Base-by-base conservation (phyloP, 2,113 vertebrate species). In the Coptodon rendalli region DNA sequence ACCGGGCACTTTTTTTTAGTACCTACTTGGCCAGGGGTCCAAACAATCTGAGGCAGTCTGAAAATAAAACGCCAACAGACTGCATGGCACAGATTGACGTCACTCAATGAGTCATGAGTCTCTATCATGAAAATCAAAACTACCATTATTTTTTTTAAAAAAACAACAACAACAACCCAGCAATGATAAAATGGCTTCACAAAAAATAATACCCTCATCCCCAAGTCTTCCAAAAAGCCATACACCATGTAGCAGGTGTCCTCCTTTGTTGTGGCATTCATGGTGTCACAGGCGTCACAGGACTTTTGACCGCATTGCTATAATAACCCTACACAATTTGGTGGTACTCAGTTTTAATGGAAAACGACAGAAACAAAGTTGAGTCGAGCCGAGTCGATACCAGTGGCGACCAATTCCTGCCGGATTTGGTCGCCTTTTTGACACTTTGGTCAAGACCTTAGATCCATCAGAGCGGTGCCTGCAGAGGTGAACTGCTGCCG, bases 161-260 rank as follows among this genome's bases (percentile, higher is more conserved):
- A 29, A 59, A 22, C 22, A 29, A 29, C 2, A 29, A 5, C 4
- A 7, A 7, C 2, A 10, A 0, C 8, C 22, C 6, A 14, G 4
- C 22, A 56, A 56, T 7, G 4, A 56, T 56, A 54, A 24, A 24
- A 1, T 54, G 53, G n/a, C 53, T 24, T 54, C 53, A 56, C n/a
- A 0, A 56, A 54, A 53, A 54, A 54, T 54, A 54, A 54, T 54
- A 54, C 53, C n/a, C 10, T 24, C 53, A 54, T 54, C 53, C 53
- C n/a, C 2, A 2, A 24, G n/a, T 54, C 53, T 54, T 6, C n/a
- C 53, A 54, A 54, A 54, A 54, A 54, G 53, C 10, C 53, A 54
- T 54, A 54, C n/a, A 54, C 53, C 3, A 0, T 24, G 53, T 22
- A 54, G 53, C 53, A 54, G 53, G 24, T 24, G 53, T 54, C 10